A percentile compares a stretch with the other conserved stretches of the same genome.
phyloP scores from a whole-genome alignment of 2,113 vertebrate genomes.

The Platycercus adscitus region DNA sequence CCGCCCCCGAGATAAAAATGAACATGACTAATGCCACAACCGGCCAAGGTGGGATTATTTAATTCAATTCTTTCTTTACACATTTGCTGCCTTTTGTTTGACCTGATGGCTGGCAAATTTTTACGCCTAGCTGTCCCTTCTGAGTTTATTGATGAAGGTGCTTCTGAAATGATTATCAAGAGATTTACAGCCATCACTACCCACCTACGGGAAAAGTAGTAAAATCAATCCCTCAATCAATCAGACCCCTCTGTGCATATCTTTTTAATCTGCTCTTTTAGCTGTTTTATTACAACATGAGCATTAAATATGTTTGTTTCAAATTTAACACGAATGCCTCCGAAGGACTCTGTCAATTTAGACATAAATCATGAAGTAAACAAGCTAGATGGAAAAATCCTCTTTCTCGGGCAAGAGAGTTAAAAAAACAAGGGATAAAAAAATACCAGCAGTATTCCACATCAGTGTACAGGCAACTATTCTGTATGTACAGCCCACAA shows the following conservation, averaged over 20 bases:
- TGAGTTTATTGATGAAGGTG: constrained; percentile 70
- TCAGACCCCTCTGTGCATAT: constrained; percentile 59
- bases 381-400: constrained; percentile 39
- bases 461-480: background rate
- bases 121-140: constrained; percentile 61
- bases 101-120: constrained; percentile 56
- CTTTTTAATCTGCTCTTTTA: constrained; percentile 67
- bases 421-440: background rate
- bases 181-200: constrained; percentile 68
- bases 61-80: constrained; percentile 48
- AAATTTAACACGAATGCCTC: constrained; percentile 60
- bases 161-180: constrained; percentile 67
- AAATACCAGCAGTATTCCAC: background rate
- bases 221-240: constrained; percentile 68
- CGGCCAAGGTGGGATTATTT: constrained; percentile 41
- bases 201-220: constrained; percentile 62
- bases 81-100: constrained; percentile 64
- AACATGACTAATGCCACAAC: constrained; percentile 16
- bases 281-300: constrained; percentile 64
- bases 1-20: background rate
- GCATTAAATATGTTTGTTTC: constrained; percentile 69
- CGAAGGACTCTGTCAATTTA: constrained; percentile 55
- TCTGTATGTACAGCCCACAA: background rate
- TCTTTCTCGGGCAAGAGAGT: background rate
- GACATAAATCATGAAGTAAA: constrained; percentile 60